These are phyloP conservation scores for Phalacrocorax carbo DNA, from an alignment of 2,113 vertebrate species.

Conservation along the genomic window DNA sequence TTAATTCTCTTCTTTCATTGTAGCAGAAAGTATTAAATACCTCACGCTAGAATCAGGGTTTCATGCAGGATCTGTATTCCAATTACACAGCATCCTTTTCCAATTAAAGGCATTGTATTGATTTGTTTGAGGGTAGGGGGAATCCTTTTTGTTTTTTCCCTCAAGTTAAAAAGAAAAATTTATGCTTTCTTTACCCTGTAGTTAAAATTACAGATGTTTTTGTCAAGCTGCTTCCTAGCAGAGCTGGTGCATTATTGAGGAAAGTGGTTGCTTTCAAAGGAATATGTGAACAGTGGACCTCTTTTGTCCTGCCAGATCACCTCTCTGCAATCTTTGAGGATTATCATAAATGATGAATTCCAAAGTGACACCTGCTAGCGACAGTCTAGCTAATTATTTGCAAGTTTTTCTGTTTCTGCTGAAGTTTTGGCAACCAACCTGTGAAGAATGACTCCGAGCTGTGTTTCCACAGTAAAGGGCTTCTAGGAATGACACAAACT, in stretches of 20 bases:
- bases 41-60: not conserved
- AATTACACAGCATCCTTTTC: not conserved
- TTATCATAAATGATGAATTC: not conserved
- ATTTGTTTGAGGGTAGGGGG: not conserved
- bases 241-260: not conserved
- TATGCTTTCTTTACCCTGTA: not conserved
- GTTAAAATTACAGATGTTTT: conserved; percentile 5
- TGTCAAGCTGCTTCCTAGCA: not conserved
- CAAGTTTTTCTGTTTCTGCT: conserved; percentile 9
- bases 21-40: conserved; percentile 37
- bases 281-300: not conserved
- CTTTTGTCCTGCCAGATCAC: not conserved
- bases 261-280: not conserved
- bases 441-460: not conserved
- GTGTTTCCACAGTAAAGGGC: conserved; percentile 24
- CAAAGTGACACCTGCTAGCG: conserved; percentile 61
- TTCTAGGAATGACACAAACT: conserved; percentile 62
- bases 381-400: conserved; percentile 49
- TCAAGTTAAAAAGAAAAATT: not conserved
- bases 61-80: conserved; percentile 14
- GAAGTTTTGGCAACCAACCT: conserved; percentile 39
- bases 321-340: conserved; percentile 1
- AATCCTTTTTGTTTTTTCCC: not conserved
- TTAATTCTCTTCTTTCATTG: conserved; percentile 38
- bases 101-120: not conserved